Base-by-base conservation (phyloP, 2,888 invertebrate genomes). In the Lamproptera curius region DNA sequence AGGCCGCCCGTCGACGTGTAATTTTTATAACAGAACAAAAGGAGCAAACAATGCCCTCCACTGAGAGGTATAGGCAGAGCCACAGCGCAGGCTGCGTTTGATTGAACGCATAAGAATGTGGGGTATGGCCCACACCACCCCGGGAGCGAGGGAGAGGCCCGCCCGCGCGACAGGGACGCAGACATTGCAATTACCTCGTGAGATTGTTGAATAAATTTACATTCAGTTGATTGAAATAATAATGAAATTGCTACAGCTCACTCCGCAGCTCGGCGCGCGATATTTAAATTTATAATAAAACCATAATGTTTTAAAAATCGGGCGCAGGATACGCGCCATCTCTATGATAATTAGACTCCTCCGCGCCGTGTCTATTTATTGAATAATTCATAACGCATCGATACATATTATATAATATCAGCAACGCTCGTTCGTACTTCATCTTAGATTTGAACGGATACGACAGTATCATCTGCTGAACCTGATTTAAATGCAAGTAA, bases 131-230 rank as follows among this genome's bases (percentile, higher is more conserved):
- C 34, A 42, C 47, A 59, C 48, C 53, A 42, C 53, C 48, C 54
- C 57, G 50, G 62, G 67, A 57, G 71, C 44, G 59, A 55, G 64
- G 68, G 55, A 48, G 72, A 36, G 15, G 44, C 42, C 50, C 58
- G 50, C 64, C 67, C 58, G 72, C 42, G 59, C 52, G 65, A 72
- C 53, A 46, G 73, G 61, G 72, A 73, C 51, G 48, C 51, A 42
- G 46, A 53, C 54, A 57, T 73, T 81, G 84, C 86, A 86, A 87
- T 87, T 86, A 87, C 86, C 83, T 78, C 77, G 80, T 84, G 84
- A 86, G 86, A 87, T 85, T 86, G 85, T 86, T 84, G 87, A 87
- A 87, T 87, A 87, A 85, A 87, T 87, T 86, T 86, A 86, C 87
- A 86, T 87, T 85, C 76, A 81, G 81, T 83, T 86, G 87, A 87